These are phyloP conservation scores for Tokudaia tokunoshimensis DNA, from an alignment of 2,797 vertebrate species.

Conservation along the genomic window DNA sequence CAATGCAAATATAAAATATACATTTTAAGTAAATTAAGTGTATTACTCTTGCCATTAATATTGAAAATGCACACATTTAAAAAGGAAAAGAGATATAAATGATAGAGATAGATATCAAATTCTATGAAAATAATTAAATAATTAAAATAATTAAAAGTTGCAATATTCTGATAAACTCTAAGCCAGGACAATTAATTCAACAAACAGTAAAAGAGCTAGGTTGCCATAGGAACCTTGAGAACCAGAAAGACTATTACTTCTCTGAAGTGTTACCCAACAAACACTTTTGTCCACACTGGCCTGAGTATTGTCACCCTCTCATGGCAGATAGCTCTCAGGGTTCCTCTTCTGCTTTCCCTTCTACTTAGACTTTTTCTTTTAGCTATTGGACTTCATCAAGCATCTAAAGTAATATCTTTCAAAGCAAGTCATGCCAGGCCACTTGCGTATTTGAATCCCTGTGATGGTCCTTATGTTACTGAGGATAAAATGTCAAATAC, in stretches of 20 bases:
- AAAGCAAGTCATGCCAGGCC: neutral
- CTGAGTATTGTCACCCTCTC: neutral
- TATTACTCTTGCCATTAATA: neutral
- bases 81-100: neutral
- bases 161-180: neutral
- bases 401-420: neutral
- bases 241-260: neutral
- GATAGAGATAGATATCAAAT: neutral
- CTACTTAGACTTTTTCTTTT: neutral
- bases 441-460: neutral
- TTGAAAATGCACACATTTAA: conserved; percentile 8
- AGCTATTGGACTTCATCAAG: neutral
- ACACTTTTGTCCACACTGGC: neutral
- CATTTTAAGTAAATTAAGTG: conserved; percentile 3
- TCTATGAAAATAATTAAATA: conserved; percentile 39
- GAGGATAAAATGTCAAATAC: neutral
- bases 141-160: neutral
- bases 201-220: neutral
- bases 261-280: neutral
- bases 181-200: conserved; percentile 5
- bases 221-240: neutral
- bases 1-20: neutral
- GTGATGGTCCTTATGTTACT: neutral
- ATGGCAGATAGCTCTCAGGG: neutral
- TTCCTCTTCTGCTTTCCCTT: neutral